phyloP scores from a whole-genome alignment of 2,113 vertebrate species.

The Heterocephalus glaber region DNA sequence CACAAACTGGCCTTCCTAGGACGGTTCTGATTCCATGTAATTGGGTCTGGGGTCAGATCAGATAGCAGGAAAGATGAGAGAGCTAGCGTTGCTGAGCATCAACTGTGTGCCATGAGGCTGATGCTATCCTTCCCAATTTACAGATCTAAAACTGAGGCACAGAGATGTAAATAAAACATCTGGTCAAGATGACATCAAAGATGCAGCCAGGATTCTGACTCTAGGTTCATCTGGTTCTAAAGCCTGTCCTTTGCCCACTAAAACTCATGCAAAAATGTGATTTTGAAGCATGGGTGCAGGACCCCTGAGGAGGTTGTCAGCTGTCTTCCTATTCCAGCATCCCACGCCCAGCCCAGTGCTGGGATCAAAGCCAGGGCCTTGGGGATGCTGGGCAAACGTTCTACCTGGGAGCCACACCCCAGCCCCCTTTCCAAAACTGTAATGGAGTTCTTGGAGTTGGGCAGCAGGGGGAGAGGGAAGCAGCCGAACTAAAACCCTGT shows the following conservation, averaged over 20 bases:
- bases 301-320: not conserved
- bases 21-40: not conserved
- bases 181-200: not conserved
- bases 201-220: not conserved
- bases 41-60: conserved; percentile 24
- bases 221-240: not conserved
- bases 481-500: conserved; percentile 11
- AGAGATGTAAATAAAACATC: not conserved
- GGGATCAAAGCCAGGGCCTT: not conserved
- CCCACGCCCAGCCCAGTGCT: not conserved
- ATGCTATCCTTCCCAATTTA: not conserved
- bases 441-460: not conserved
- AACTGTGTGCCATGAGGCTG: not conserved
- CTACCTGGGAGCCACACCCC: not conserved
- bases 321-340: not conserved
- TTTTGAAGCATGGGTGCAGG: not conserved
- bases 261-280: not conserved
- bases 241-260: not conserved
- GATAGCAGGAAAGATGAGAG: conserved; percentile 10
- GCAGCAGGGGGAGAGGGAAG: not conserved
- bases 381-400: not conserved
- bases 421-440: not conserved
- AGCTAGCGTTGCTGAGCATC: not conserved
- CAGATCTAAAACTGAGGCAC: not conserved
- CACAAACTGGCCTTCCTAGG: not conserved